These are phyloP conservation scores for Alligator sinensis DNA, from an alignment of 2,113 vertebrate genomes.

Conservation along the genomic window DNA sequence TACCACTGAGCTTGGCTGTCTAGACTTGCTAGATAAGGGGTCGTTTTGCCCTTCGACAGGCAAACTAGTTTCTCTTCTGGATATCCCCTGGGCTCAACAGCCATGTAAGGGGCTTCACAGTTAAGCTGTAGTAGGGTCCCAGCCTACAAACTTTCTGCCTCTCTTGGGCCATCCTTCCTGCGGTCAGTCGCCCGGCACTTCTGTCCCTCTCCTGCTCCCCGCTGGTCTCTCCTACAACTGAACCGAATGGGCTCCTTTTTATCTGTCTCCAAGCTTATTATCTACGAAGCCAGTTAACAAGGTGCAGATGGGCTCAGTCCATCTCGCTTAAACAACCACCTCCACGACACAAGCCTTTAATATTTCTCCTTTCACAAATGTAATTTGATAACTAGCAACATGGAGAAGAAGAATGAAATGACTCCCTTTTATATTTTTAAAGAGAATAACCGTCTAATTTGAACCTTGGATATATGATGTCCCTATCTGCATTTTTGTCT, in stretches of 20 bases:
- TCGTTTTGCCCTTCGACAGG: background rate
- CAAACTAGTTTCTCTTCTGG: background rate
- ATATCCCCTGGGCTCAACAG: background rate
- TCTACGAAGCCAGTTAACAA: background rate
- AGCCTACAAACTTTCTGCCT: background rate
- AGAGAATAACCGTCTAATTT: background rate
- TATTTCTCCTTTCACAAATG: background rate
- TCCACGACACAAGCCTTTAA: background rate
- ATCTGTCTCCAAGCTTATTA: background rate
- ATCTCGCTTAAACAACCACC: background rate
- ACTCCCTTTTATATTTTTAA: background rate
- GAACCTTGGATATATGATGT: slow-evolving; percentile 3
- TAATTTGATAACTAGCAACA: background rate
- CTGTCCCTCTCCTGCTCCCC: background rate
- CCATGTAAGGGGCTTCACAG: background rate
- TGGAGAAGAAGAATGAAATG: background rate
- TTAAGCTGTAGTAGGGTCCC: background rate
- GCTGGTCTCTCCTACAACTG: background rate
- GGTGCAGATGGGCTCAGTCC: background rate
- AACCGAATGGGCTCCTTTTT: background rate
- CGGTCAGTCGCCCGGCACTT: background rate
- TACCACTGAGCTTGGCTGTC: background rate
- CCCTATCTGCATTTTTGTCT: background rate
- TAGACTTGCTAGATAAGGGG: background rate
- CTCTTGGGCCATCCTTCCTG: background rate